phyloP scores from a whole-genome alignment of 2,797 vertebrate genomes.

The Typhlichthys eigenmanni region DNA sequence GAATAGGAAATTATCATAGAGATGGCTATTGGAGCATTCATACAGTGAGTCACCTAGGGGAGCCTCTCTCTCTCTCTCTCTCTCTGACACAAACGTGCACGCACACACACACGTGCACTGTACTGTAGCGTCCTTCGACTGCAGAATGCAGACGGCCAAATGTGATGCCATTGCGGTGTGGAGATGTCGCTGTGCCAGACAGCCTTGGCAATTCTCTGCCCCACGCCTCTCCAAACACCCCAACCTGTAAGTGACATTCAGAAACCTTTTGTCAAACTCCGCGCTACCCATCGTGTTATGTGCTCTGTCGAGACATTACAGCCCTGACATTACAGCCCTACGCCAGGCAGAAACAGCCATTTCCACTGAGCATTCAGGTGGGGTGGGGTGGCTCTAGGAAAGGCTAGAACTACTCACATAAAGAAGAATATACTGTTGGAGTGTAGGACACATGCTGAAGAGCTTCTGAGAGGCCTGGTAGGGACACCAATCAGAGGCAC shows the following conservation, averaged over 20 bases:
- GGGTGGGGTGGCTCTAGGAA: slow-evolving; percentile 35
- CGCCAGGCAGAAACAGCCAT: slow-evolving; percentile 55
- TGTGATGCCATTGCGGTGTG: slow-evolving; percentile 48
- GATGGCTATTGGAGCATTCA: slow-evolving; percentile 66
- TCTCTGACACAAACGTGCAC: slow-evolving; percentile 17
- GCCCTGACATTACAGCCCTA: slow-evolving; percentile 38
- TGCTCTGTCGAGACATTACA: slow-evolving; percentile 61
- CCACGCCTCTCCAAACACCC: slow-evolving; percentile 13
- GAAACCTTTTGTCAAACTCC: slow-evolving; percentile 33
- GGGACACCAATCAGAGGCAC: slow-evolving; percentile 61
- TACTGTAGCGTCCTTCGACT: slow-evolving; percentile 36
- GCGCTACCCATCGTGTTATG: slow-evolving; percentile 28
- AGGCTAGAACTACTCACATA: slow-evolving; percentile 47
- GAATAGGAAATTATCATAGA: slow-evolving; percentile 77
- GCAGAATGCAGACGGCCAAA: slow-evolving; percentile 38
- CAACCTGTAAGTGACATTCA: slow-evolving; percentile 61
- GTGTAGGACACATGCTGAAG: slow-evolving; percentile 40
- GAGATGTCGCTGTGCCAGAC: background rate
- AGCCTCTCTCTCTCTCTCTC: slow-evolving; percentile 18
- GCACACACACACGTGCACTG: slow-evolving; percentile 1
- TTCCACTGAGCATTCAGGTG: slow-evolving; percentile 13
- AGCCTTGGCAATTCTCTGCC: background rate
- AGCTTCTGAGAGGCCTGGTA: slow-evolving; percentile 54
- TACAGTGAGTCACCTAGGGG: slow-evolving; percentile 56
- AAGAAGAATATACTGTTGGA: slow-evolving; percentile 32